Base-by-base conservation (phyloP, 2,888 invertebrate genomes). In the Polyommatus icarus region DNA sequence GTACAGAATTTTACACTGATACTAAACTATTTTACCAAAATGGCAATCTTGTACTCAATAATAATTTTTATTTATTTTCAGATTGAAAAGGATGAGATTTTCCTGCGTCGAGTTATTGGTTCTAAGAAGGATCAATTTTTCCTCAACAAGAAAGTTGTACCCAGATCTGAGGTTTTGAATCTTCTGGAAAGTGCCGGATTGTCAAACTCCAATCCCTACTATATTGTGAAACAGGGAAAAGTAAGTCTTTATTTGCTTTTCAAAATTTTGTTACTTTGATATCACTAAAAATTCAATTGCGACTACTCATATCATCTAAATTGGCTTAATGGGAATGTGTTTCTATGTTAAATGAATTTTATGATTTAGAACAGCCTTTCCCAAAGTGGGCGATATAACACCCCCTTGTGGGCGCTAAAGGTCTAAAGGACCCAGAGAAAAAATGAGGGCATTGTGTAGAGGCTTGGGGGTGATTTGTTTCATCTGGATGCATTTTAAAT, bases 41-140 rank as follows among this genome's bases (percentile, higher is more conserved):
- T 40, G 40, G 40, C 2, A 46, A 46, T 10, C 46, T 61, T 59
- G 7, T n/a, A 57, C 7, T 7, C 15, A 8, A 75, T 36, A 20
- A 10, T 79, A 24, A 76, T 59, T 80, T 36, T 5, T 75, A 71
- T 50, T 32, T 20, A 54, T 80, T 82, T 86, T 76, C 88, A 99
- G 99, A 99, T 99, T 92, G 99, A 99, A 86, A 98, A 98, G 91
- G 98, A 99, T 92, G 99, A 99, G 93, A 99, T 99, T 71, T 98
- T 97, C 83, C 94, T 99, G 15, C 95, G 99, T 18, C 95, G 99
- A 84, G 99, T 99, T 29, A 99, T 99, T 92, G 99, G 99, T 29
- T 98, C 99, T 0, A 99, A 99, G 90, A 99, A 99, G 88, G 99
- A 99, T 93, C 99, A 99, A 91, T 99, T 99, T 93, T 99, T 99